Percentiles rank a stretch among this genome's conserved stretches.
Evolutionary conservation across 2,888 invertebrate species (phyloP).

Genomic region (Cyaniris semiargus): DNA sequence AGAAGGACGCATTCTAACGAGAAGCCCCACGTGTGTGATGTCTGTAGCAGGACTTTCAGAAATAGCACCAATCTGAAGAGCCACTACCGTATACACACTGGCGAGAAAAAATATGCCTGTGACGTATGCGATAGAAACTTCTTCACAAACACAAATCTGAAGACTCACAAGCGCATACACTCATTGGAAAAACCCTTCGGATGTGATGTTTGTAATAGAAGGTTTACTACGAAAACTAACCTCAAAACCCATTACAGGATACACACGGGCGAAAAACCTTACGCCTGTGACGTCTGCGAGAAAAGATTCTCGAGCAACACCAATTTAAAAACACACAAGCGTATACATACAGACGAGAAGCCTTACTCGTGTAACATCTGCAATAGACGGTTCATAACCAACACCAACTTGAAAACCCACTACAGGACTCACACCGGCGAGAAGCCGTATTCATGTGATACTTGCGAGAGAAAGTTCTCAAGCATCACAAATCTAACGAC

Average conservation of each 20-base stretch:
- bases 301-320: constrained; percentile 20
- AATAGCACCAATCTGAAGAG: constrained; percentile 18
- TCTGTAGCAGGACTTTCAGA: constrained; percentile 6
- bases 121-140: constrained; percentile 22
- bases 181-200: constrained; percentile 3
- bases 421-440: constrained; percentile 25
- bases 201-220: constrained; percentile 5
- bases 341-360: constrained; percentile 23
- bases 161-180: constrained; percentile 20
- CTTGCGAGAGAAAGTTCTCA: constrained; percentile 7
- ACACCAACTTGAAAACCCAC: constrained; percentile 19
- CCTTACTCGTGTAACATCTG: constrained; percentile 20
- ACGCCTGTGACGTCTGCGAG: constrained; percentile 13
- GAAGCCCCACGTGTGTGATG: constrained; percentile 3
- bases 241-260: constrained; percentile 23
- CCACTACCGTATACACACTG: constrained; percentile 13
- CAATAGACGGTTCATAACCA: constrained; percentile 2
- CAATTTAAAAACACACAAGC: constrained; percentile 19
- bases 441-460: constrained; percentile 9
- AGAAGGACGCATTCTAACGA: background rate
- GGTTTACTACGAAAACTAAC: constrained; percentile 23
- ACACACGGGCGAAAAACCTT: constrained; percentile 22
- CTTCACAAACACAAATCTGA: constrained; percentile 22
- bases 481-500: constrained; percentile 27
- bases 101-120: constrained; percentile 20